Evolutionary conservation across 2,113 vertebrate species (phyloP).

Genomic region (Dinomys branickii): DNA sequence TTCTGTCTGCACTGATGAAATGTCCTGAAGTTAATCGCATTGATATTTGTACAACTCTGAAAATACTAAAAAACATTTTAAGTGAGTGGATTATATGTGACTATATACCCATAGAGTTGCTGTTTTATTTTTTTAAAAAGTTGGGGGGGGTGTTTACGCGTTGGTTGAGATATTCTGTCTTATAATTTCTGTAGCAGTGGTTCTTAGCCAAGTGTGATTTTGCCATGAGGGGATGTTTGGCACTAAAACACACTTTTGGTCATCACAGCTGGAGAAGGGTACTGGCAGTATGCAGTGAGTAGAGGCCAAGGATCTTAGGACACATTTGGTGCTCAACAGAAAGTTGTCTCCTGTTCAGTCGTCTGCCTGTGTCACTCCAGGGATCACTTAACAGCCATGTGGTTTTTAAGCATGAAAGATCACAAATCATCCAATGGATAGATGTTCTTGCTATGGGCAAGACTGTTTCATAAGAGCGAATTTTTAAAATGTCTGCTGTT

Average conservation of each 20-base stretch:
- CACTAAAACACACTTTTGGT: background rate
- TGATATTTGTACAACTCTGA: background rate
- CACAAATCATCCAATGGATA: background rate
- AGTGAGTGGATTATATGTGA: background rate
- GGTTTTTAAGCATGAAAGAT: background rate
- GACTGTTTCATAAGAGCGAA: background rate
- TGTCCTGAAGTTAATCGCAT: constrained; percentile 5
- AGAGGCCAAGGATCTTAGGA: background rate
- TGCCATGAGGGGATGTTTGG: background rate
- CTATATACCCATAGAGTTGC: background rate
- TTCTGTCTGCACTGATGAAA: constrained; percentile 1
- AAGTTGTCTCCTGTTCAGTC: background rate
- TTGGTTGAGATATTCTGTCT: background rate
- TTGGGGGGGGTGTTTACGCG: background rate
- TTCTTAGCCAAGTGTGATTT: background rate
- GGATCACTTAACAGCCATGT: background rate
- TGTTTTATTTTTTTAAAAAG: background rate
- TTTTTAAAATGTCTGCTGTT: background rate
- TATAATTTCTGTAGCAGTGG: background rate
- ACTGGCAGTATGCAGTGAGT: background rate
- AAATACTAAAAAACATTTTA: background rate
- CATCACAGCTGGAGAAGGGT: background rate
- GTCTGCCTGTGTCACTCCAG: background rate
- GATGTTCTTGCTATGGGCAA: background rate
- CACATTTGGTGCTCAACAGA: background rate